These are phyloP conservation scores for Ormyrus nitidulus DNA, from an alignment of 2,888 invertebrate species.

Conservation along the genomic window DNA sequence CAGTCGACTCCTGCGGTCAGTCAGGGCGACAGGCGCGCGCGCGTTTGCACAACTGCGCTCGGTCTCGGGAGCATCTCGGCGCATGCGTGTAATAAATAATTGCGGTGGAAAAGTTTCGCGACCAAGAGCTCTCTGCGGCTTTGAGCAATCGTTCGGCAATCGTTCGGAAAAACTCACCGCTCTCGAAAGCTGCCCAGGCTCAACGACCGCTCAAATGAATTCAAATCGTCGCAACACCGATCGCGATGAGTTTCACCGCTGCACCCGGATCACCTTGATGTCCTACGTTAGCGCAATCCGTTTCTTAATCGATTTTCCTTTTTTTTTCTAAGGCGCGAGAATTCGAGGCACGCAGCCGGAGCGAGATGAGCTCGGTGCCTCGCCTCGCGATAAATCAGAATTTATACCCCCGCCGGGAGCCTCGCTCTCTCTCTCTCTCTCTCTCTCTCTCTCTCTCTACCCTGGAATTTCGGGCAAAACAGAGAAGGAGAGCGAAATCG, in stretches of 20 bases:
- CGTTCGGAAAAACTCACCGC: not conserved
- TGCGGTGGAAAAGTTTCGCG: conserved; percentile 36
- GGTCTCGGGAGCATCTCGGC: conserved; percentile 17
- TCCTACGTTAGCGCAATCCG: conserved; percentile 1
- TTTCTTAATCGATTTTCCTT: too few species aligned
- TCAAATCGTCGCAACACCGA: conserved; percentile 2
- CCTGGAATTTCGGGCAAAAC: conserved; percentile 26
- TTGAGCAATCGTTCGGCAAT: conserved; percentile 1
- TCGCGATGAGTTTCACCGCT: conserved; percentile 19
- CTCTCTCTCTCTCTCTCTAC: too few species aligned
- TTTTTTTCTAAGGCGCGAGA: too few species aligned
- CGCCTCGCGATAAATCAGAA: conserved; percentile 18
- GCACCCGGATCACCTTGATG: conserved; percentile 46
- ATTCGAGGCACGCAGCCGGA: too few species aligned
- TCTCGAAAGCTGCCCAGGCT: not conserved
- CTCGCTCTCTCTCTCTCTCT: too few species aligned
- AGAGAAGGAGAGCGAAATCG: too few species aligned
- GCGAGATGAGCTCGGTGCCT: not conserved
- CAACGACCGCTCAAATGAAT: conserved; percentile 24
- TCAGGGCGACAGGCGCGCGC: too few species aligned
- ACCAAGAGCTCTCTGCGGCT: not conserved
- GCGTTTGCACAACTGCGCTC: too few species aligned
- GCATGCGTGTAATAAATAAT: conserved; percentile 57
- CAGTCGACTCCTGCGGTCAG: too few species aligned
- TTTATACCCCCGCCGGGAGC: not conserved